Conservation (phyloP, 2,888 invertebrate genomes). For the Pollenia griseotomentosa region DNA sequence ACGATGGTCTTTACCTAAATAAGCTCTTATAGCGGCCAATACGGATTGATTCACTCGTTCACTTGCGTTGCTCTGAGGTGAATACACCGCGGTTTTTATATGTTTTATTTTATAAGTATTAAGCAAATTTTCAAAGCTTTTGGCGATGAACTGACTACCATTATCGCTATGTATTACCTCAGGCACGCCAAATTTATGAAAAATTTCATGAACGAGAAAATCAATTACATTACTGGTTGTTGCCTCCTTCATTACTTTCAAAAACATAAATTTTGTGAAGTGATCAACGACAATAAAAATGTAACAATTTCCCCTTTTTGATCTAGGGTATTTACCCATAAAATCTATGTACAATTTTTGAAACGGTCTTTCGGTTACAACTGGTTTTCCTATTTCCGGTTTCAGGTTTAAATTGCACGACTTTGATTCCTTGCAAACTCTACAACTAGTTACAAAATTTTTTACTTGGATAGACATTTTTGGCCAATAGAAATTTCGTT, state of each 20-base stretch:
- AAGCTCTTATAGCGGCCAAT: no score
- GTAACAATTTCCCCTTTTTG: constrained; percentile 6
- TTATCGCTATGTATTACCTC: neutral
- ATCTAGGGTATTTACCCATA: constrained; percentile 8
- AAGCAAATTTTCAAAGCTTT: no score
- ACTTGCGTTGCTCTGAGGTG: no score
- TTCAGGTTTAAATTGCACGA: neutral
- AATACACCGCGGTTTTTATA: no score
- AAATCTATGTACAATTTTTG: neutral
- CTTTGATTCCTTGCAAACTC: constrained; percentile 9
- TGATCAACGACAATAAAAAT: constrained; percentile 6
- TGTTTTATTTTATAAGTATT: no score
- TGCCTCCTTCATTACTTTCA: constrained; percentile 54
- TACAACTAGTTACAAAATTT: neutral
- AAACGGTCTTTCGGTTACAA: constrained; percentile 13
- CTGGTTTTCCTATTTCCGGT: neutral
- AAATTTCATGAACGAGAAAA: neutral
- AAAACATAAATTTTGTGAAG: no score
- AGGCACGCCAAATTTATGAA: neutral
- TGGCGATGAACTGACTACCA: no score
- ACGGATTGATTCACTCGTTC: no score
- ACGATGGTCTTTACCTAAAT: no score
- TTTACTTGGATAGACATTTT: neutral
- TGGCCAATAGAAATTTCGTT: neutral
- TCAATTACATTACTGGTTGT: no score